phyloP scores from a whole-genome alignment of 1,140 invertebrate genomes.

The Aphidius gifuensis region DNA sequence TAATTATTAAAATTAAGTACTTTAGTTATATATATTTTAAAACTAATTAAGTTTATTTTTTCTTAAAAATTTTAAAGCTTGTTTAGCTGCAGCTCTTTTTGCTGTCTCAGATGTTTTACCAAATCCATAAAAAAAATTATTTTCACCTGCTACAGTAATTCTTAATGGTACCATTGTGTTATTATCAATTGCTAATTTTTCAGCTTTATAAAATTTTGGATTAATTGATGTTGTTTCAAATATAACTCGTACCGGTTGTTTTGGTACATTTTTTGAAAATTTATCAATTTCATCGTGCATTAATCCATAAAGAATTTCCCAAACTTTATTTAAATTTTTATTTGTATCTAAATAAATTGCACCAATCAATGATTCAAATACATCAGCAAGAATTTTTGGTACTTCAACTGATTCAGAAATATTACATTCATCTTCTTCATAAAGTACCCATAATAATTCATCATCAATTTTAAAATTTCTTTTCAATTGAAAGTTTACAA shows the following conservation, averaged over 20 bases:
- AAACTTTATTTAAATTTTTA: slow-evolving; percentile 74
- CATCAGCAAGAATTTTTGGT: slow-evolving; percentile 91
- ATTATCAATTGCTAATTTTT: slow-evolving; percentile 38
- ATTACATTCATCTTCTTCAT: slow-evolving; percentile 66
- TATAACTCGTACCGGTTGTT: slow-evolving; percentile 82
- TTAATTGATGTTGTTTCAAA: slow-evolving; percentile 67
- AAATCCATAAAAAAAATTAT: slow-evolving; percentile 64
- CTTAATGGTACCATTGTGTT: slow-evolving; percentile 63
- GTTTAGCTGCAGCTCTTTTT: slow-evolving; percentile 72
- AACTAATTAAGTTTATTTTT: too few species aligned
- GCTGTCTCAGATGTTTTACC: slow-evolving; percentile 67
- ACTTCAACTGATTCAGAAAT: slow-evolving; percentile 78
- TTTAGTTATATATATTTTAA: too few species aligned
- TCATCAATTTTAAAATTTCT: slow-evolving; percentile 66
- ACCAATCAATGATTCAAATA: slow-evolving; percentile 90
- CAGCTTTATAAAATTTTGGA: slow-evolving; percentile 55
- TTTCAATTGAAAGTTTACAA: slow-evolving; percentile 76
- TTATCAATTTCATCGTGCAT: slow-evolving; percentile 70
- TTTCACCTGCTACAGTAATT: slow-evolving; percentile 58
- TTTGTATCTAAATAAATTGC: slow-evolving; percentile 88
- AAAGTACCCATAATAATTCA: slow-evolving; percentile 58
- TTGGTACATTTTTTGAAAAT: slow-evolving; percentile 73
- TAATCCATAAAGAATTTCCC: slow-evolving; percentile 76
- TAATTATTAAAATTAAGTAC: too few species aligned
- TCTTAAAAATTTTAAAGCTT: slow-evolving; percentile 59